Evolutionary conservation across 2,113 vertebrate species (phyloP).

Genomic region (Corythoichthys haematopterus): DNA sequence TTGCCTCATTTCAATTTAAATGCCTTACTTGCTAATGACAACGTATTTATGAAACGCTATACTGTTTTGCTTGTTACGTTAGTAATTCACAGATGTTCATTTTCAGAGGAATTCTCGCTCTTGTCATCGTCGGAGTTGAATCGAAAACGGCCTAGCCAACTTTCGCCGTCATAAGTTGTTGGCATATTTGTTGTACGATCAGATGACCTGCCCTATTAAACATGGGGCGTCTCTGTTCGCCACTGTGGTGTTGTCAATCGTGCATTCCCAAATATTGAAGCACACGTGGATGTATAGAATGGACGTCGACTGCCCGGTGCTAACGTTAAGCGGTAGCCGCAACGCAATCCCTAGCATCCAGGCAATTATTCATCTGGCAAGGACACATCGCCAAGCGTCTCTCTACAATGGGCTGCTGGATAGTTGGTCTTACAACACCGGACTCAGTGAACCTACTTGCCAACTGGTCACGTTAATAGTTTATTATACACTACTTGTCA

Average conservation of each 20-base stretch:
- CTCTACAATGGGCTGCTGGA: background rate
- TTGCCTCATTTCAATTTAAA: background rate
- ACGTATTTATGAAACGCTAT: background rate
- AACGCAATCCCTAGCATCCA: constrained; percentile 61
- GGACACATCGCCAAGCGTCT: constrained; percentile 10
- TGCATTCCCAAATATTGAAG: background rate
- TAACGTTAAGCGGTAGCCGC: constrained; percentile 53
- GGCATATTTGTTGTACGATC: constrained; percentile 21
- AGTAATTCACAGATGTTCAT: background rate
- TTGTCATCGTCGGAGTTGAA: constrained; percentile 14
- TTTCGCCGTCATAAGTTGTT: constrained; percentile 8
- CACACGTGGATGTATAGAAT: background rate
- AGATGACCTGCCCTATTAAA: constrained; percentile 30
- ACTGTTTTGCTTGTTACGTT: background rate
- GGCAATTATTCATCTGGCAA: constrained; percentile 58
- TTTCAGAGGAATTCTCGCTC: background rate
- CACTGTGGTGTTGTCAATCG: background rate
- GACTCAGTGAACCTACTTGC: constrained; percentile 15
- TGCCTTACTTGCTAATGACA: background rate
- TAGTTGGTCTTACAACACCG: background rate
- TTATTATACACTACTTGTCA: background rate
- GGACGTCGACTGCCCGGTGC: constrained; percentile 6
- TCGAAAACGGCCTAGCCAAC: constrained; percentile 18
- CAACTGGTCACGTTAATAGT: background rate
- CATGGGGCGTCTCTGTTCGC: background rate